Evolutionary conservation across 1,140 invertebrate species (phyloP).

Genomic region (Pteromalus puparum): DNA sequence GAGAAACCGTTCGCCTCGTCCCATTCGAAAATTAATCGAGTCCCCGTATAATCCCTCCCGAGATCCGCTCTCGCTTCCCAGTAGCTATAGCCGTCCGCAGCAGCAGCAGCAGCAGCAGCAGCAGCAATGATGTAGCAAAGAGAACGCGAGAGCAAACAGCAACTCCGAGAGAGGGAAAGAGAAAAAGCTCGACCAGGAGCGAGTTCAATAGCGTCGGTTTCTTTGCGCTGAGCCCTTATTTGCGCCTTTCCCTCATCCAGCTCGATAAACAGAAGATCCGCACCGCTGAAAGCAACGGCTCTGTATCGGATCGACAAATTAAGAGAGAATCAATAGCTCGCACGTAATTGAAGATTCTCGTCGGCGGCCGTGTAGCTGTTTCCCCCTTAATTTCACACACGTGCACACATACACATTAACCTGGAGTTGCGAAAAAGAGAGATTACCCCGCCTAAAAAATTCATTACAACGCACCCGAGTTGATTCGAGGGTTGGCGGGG

Average conservation of each 20-base stretch:
- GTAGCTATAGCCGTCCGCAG: background rate
- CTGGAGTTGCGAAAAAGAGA: background rate
- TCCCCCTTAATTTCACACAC: background rate
- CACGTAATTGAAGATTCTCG: background rate
- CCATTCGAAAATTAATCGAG: constrained; percentile 67
- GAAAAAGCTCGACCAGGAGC: background rate
- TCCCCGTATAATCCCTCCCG: background rate
- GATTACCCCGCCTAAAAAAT: background rate
- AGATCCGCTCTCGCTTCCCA: too few species aligned
- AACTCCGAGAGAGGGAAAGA: background rate
- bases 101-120: too few species aligned
- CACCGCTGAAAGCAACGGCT: background rate
- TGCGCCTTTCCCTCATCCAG: background rate
- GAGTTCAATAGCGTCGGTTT: constrained; percentile 26
- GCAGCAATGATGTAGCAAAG: background rate
- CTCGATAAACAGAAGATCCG: background rate
- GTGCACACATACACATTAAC: background rate
- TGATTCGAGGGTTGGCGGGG: background rate
- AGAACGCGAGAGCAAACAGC: background rate
- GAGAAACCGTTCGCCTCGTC: constrained; percentile 39
- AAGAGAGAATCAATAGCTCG: constrained; percentile 17
- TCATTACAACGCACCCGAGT: background rate
- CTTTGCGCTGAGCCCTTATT: constrained; percentile 23
- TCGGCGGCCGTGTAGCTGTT: too few species aligned
- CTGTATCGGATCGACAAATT: constrained; percentile 24